Evolutionary conservation across 1,140 invertebrate species (phyloP), one percentile per base, ranked within the genome.

Genomic region (Drosophila baimaii): DNA sequence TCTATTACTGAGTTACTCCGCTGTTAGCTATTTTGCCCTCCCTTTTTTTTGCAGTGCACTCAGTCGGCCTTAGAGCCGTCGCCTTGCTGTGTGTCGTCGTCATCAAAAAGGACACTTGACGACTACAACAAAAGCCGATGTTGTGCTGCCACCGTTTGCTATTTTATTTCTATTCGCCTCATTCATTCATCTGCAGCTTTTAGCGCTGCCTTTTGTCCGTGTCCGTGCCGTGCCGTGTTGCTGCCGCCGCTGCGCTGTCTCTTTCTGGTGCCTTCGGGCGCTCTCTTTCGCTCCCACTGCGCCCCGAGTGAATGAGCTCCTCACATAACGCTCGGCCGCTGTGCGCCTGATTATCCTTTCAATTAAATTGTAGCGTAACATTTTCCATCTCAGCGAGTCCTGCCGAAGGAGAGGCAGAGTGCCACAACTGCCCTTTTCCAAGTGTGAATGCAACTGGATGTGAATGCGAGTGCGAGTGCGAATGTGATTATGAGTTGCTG

Each of bases 331-430:
- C 75, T 47, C 79, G 63, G 72, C 81, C 83, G 79, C 82, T 79
- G 75, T 88, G 83, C 85, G 46, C 84, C 84, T 89, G 84, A 89
- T 89, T 89, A 89, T 89, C 84, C 84, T 89, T 89, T 89, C 84
- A 89, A 89, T 89, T 89, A 89, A 89, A 84, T 89, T 89, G 84
- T 89, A 89, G 85, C 84, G 84, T 89, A 89, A 89, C 84, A 89
- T 89, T 89, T 89, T 89, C 84, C 84, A 84, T 85, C 68, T 90
- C 84, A 64, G 56, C 51, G 47, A 61, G 68, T 41, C 41, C 41
- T 21, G 41, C 25, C n/a, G 27, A 47, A 57, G 43, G 54, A 75
- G 54, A 75, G 73, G 65, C 52, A 19, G 52, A 64, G 35, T 43
- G 37, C 62, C 54, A 64, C 66, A 56, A 49, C 39, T 37, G 49